phyloP scores from a whole-genome alignment of 2,888 invertebrate species.

The Apodemia mormo region DNA sequence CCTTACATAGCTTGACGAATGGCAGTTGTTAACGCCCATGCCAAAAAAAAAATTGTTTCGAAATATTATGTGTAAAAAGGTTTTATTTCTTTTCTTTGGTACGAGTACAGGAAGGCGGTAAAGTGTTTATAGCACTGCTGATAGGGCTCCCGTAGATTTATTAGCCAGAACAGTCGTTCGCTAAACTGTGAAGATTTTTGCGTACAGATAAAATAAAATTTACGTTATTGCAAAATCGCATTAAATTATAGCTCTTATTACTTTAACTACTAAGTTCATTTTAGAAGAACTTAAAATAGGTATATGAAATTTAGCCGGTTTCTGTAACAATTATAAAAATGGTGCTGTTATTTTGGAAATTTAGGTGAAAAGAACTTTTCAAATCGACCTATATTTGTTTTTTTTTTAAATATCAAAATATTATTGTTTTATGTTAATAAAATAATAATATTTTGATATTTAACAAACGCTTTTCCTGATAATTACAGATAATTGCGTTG shows the following conservation, averaged over 20 bases:
- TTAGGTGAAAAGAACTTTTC: not conserved
- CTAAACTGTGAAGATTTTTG: conserved; percentile 46
- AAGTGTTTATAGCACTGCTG: conserved; percentile 66
- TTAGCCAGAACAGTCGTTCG: conserved; percentile 44
- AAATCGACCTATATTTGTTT: no score
- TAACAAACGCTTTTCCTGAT: no score
- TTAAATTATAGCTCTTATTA: conserved; percentile 7
- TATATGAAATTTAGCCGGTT: not conserved
- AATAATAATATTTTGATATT: no score
- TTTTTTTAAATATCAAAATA: no score
- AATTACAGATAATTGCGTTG: no score
- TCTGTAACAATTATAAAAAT: not conserved
- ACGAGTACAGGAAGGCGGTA: conserved; percentile 54
- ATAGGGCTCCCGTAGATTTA: conserved; percentile 49
- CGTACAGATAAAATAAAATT: conserved; percentile 37
- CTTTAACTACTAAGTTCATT: not conserved
- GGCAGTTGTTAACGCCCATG: no score
- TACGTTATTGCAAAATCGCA: conserved; percentile 27
- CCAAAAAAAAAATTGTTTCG: not conserved
- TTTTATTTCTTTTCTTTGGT: conserved; percentile 20
- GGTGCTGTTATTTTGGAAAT: not conserved
- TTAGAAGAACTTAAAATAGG: not conserved
- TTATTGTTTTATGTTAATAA: no score
- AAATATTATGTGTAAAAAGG: conserved; percentile 12
- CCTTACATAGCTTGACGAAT: not conserved